Base-by-base conservation (phyloP, 2,797 vertebrate species). In the Mionectes olivaceus region DNA sequence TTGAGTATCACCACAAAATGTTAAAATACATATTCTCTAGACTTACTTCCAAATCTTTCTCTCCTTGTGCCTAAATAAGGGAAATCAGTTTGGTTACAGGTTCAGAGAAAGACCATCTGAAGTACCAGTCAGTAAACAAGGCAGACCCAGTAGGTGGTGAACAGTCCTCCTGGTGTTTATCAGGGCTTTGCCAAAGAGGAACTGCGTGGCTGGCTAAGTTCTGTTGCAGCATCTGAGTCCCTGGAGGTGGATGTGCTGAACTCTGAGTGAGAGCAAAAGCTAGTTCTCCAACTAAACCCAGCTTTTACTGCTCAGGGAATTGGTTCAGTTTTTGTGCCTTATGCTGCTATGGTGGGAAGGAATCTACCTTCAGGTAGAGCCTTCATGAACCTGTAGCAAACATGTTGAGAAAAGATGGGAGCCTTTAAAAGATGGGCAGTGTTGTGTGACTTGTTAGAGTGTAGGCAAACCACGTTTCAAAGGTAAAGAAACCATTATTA, bases 11-110 rank as follows among this genome's bases (percentile, higher is more conserved):
- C 83, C 18, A 23, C 27, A 63, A 56, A 75, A 86, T 75, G 35
- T 80, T 92, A 85, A 94, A 92, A 93, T 33, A 90, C 81, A 12
- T 21, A 1, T 73, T 91, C 25, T 85, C 9, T 84, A 67, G 82
- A 23, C 37, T 49, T 57, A 18, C 24, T 88, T 88, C 30, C 79
- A 35, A 67, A 5, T 68, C 28, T 61, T 82, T 69, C 18, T 84
- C 13, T 80, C 22, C n/a, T 28, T 73, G 28, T 74, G 63, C 55
- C 47, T 73, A 61, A 76, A 55, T 41, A 77, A 85, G 87, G 35
- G 63, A 67, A 67, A 14, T 52, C 5, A 14, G 7, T 86, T 87
- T 75, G 43, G 18, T 67, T 43, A 7, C 10, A 70, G 27, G 11
- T 88, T 85, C 35, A 1, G 11, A 7, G 83, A 68, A 90, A 50